Percentiles rank a stretch among this genome's conserved stretches.
Conservation (phyloP, 1,140 invertebrate genomes). For the Rhyacophila brunnea region DNA sequence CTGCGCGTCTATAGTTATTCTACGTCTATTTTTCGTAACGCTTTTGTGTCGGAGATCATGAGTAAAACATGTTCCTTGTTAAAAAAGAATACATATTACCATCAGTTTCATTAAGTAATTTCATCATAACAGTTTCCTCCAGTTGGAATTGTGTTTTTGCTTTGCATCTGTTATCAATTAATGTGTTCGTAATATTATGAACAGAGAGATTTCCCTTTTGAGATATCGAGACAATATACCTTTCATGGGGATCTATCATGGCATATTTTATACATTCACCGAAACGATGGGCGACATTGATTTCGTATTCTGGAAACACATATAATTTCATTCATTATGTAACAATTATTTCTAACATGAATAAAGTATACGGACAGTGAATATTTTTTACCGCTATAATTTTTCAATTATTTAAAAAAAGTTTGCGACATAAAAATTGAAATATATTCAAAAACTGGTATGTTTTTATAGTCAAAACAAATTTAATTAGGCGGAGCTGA, state of each 20-base stretch:
- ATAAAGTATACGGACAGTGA: too few species aligned
- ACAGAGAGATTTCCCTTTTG: background rate
- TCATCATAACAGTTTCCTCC: background rate
- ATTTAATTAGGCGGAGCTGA: too few species aligned
- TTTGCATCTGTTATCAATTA: background rate
- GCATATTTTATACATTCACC: constrained; percentile 40
- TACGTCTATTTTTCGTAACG: too few species aligned
- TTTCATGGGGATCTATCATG: constrained; percentile 6
- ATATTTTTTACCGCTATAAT: too few species aligned
- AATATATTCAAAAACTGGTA: too few species aligned
- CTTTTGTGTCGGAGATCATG: too few species aligned
- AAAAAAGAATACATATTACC: constrained; percentile 14
- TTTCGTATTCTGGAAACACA: constrained; percentile 39
- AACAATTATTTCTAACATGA: too few species aligned
- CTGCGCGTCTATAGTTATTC: too few species aligned
- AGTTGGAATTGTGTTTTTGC: background rate
- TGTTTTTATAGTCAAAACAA: too few species aligned
- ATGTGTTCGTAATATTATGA: background rate
- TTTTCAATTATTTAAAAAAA: too few species aligned
- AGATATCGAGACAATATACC: constrained; percentile 11
- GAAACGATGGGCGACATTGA: constrained; percentile 43
- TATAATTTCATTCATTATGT: background rate
- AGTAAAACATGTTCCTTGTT: too few species aligned
- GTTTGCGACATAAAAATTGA: too few species aligned
- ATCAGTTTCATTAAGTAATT: constrained; percentile 6